Evolutionary conservation across 2,797 vertebrate species (phyloP).

Genomic region (Melanotaenia trifasciata): DNA sequence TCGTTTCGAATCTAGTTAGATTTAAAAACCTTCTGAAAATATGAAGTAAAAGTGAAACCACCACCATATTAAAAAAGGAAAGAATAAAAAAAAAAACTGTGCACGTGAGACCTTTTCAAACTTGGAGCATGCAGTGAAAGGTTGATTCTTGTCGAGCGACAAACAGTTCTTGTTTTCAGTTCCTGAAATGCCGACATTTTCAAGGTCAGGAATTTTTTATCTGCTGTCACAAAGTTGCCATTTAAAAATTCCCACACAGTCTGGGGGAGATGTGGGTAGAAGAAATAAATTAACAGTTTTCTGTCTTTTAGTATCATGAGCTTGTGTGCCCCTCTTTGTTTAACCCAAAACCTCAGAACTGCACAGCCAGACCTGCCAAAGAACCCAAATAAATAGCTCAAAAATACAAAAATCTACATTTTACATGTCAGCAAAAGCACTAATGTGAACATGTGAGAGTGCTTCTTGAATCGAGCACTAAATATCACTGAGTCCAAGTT

Average conservation of each 20-base stretch:
- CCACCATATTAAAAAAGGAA: neutral
- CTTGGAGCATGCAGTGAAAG: neutral
- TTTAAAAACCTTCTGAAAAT: neutral
- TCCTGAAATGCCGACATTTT: conserved; percentile 24
- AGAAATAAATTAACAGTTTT: conserved; percentile 2
- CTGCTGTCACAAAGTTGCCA: neutral
- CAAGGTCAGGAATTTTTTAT: conserved; percentile 22
- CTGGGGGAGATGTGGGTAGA: neutral
- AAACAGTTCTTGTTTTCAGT: conserved; percentile 10
- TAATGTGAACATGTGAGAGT: neutral
- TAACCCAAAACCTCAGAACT: neutral
- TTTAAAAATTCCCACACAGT: conserved; percentile 20
- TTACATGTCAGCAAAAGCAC: neutral
- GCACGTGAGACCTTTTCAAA: neutral
- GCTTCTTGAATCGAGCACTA: neutral
- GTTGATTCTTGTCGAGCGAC: neutral
- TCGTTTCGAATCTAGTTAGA: too few species aligned
- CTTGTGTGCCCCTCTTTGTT: neutral
- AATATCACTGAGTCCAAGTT: neutral
- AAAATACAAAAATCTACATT: neutral
- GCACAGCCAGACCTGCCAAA: neutral
- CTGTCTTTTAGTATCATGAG: neutral
- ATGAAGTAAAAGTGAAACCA: neutral
- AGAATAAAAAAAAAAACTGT: neutral
- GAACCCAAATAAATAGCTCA: neutral